Evolutionary conservation across 2,797 vertebrate species (phyloP).

Genomic region (Steatocranus sp.): DNA sequence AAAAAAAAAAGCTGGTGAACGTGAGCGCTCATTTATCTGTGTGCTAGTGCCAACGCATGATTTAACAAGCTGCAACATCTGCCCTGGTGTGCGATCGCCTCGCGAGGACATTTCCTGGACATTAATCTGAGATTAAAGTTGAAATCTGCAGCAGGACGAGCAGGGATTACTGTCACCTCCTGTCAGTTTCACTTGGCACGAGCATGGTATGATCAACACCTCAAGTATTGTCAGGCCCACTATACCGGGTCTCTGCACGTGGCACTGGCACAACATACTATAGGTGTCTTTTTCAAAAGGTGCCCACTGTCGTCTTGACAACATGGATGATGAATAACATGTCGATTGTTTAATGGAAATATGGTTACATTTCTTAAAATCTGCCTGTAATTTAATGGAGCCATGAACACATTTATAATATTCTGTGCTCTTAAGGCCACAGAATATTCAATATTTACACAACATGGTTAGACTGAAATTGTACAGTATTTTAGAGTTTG

Average conservation of each 20-base stretch:
- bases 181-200: slow-evolving; percentile 47
- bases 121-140: slow-evolving; percentile 64
- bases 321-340: neutral
- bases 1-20: neutral
- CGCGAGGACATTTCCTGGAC: slow-evolving; percentile 50
- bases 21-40: slow-evolving; percentile 20
- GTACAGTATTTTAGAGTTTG: neutral
- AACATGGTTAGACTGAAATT: neutral
- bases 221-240: slow-evolving; percentile 44
- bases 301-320: neutral
- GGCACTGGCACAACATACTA: neutral
- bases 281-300: slow-evolving; percentile 14
- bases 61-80: slow-evolving; percentile 30
- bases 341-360: neutral
- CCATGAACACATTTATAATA: neutral
- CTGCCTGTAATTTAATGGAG: neutral
- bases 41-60: neutral
- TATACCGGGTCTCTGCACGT: slow-evolving; percentile 3
- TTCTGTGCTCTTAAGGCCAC: neutral
- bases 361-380: neutral
- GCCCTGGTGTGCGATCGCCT: slow-evolving; percentile 31
- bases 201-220: slow-evolving; percentile 52
- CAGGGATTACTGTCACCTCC: slow-evolving; percentile 55
- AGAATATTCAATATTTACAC: neutral
- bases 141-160: slow-evolving; percentile 24